Base-by-base conservation (phyloP, 1,140 invertebrate species). In the Stratiolaelaps scimitus region DNA sequence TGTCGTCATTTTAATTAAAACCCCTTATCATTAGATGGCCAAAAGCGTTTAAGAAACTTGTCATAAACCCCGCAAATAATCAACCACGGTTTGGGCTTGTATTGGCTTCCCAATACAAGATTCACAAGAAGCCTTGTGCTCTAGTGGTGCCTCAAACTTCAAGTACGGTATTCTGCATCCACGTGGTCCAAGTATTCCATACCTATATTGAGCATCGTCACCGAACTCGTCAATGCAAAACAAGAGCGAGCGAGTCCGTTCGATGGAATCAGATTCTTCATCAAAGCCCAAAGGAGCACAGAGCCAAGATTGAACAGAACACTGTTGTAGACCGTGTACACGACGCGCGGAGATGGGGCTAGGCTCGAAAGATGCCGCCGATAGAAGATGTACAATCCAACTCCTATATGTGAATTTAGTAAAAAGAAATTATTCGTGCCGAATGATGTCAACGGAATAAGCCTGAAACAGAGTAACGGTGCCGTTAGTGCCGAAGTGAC, bases 261-360 rank as follows among this genome's bases (percentile, higher is more conserved):
- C 68, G 80, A 76, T 5, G 84, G 84, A 30, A 85, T 70, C 40
- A 84, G 71, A 20, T 82, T 83, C 70, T 84, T 78, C 28, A 84
- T 74, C 28, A 87, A 79, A 1, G 85, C 85, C 83, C 84, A 86
- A 30, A 81, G 75, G 4, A 87, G 74, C 6, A 87, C 81, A 0
- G 84, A 85, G 23, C 85, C 85, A 72, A 87, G 81, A 65, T 82
- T 84, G 71, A 86, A 81, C 19, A 85, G 76, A 6, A 82, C 70
- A 43, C 82, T 80, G 19, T 83, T 83, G 68, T 83, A 79, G n/a
- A 78, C 70, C 73, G 83, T 83, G 72, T 74, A 82, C 23, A 76
- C 72, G 69, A 78, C 72, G 73, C 74, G 79, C 70, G 72, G 72
- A 69, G 73, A 73, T 65, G 71, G 74, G 7, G 72, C 70, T 43